phyloP scores from a whole-genome alignment of 2,888 invertebrate genomes.

The Desoria tigrina region DNA sequence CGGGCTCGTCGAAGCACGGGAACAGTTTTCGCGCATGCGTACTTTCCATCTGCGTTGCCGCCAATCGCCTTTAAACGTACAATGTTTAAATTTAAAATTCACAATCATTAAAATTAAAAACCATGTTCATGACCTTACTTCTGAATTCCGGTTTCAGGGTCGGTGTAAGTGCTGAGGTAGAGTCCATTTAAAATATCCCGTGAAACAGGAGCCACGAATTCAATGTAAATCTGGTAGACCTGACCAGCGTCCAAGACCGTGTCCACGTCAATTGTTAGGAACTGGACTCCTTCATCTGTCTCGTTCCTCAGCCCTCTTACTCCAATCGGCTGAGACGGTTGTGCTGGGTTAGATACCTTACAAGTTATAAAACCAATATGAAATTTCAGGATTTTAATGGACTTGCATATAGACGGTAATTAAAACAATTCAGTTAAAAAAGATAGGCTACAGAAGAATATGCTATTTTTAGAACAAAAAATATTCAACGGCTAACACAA shows the following conservation, averaged over 20 bases:
- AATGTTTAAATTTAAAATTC: neutral
- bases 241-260: neutral
- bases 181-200: neutral
- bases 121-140: constrained; percentile 4
- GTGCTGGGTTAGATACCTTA: neutral
- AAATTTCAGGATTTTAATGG: neutral
- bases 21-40: constrained; percentile 8
- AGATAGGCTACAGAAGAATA: neutral
- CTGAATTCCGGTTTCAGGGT: constrained; percentile 6
- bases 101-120: neutral
- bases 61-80: constrained; percentile 1
- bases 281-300: neutral
- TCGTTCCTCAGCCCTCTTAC: neutral
- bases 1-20: constrained; percentile 17
- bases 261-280: neutral
- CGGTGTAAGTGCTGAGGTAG: constrained; percentile 12
- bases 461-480: neutral
- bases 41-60: constrained; percentile 17
- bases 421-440: neutral
- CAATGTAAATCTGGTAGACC: constrained; percentile 9
- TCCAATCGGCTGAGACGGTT: neutral
- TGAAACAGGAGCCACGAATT: constrained; percentile 16
- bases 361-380: too few relatives aligned
- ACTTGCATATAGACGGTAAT: neutral
- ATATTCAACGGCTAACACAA: too few relatives aligned